Evolutionary conservation across 2,797 vertebrate species (phyloP).

Genomic region (Dryobates pubescens): DNA sequence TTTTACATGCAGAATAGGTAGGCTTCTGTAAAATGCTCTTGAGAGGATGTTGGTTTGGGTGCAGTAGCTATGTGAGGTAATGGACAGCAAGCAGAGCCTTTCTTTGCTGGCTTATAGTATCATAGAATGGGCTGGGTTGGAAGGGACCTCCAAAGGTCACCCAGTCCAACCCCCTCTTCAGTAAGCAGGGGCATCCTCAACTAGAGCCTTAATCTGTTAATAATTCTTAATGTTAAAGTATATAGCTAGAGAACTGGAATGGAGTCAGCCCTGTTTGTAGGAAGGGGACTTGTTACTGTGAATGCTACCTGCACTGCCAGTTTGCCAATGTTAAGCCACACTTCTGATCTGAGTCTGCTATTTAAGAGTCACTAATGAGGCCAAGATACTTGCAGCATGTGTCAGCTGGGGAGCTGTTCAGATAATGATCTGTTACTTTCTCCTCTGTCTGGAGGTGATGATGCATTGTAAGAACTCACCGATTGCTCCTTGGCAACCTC

Average conservation of each 20-base stretch:
- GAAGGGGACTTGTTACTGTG: not conserved
- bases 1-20: not conserved
- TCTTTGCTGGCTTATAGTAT: not conserved
- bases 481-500: conserved; percentile 13
- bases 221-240: not conserved
- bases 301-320: not conserved
- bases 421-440: not conserved
- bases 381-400: not conserved
- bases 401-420: not conserved
- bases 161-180: no score
- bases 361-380: not conserved
- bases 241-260: not conserved
- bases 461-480: conserved; percentile 24
- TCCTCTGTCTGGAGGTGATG: conserved; percentile 10
- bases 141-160: no score
- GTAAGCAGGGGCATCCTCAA: no score
- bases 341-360: not conserved
- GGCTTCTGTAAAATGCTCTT: not conserved
- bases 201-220: not conserved
- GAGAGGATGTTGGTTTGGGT: not conserved
- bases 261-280: not conserved
- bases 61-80: not conserved
- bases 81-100: not conserved
- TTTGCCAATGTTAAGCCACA: not conserved
- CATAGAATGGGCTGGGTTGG: no score